These are phyloP conservation scores for Pomatorhinus ruficollis DNA, from an alignment of 2,113 vertebrate species.

Conservation along the genomic window DNA sequence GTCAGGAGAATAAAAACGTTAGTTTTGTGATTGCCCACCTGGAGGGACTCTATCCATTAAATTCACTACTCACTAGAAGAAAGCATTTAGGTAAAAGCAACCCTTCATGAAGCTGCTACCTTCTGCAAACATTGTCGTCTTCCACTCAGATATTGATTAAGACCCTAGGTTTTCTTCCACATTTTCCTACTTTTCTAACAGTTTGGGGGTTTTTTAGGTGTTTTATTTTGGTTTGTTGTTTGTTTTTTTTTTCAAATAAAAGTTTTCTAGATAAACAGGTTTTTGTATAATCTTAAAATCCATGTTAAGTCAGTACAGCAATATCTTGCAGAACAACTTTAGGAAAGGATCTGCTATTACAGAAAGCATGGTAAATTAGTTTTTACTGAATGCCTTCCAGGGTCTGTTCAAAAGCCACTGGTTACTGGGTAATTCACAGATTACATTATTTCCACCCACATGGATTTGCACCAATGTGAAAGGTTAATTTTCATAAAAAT, in stretches of 20 bases:
- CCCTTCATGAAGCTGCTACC: background rate
- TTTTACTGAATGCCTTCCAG: background rate
- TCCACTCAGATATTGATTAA: background rate
- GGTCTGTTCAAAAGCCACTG: background rate
- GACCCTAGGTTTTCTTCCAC: background rate
- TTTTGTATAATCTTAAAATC: background rate
- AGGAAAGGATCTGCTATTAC: background rate
- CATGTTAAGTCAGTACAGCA: background rate
- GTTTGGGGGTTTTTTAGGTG: background rate
- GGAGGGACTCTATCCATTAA: background rate
- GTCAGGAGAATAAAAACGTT: conserved; percentile 1
- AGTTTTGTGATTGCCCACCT: background rate
- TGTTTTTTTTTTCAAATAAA: background rate
- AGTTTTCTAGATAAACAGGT: background rate
- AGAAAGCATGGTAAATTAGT: background rate
- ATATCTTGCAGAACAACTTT: background rate
- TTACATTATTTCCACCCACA: background rate
- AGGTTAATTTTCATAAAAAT: conserved; percentile 48
- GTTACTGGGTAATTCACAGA: background rate
- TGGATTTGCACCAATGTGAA: background rate
- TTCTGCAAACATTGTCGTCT: background rate
- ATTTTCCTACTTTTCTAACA: background rate
- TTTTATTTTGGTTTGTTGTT: background rate
- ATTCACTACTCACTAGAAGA: background rate
- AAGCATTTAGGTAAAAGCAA: background rate